phyloP scores from a whole-genome alignment of 2,113 vertebrate species.

The Nibea albiflora region DNA sequence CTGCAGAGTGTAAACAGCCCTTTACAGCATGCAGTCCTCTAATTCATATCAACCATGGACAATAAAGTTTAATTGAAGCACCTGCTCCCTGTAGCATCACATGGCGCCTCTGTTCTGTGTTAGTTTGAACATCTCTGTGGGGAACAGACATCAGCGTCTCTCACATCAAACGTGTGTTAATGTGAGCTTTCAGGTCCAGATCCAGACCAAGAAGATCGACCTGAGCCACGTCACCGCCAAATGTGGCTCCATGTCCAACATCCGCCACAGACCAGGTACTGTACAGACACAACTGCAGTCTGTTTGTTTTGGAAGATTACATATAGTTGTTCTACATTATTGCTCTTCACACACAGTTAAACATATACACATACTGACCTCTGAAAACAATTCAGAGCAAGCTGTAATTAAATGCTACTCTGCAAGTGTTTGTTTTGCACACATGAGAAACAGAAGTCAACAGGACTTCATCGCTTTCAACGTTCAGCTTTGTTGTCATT shows the following conservation, averaged over 20 bases:
- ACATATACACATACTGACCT: neutral
- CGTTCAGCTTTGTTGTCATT: too few species aligned
- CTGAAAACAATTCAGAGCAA: too few species aligned
- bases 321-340: neutral
- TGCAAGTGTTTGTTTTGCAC: neutral
- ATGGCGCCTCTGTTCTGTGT: slow-evolving; percentile 2
- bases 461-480: too few species aligned
- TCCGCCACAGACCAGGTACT: slow-evolving; percentile 91
- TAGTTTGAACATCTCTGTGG: slow-evolving; percentile 32
- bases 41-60: slow-evolving; percentile 41
- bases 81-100: slow-evolving; percentile 27
- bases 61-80: slow-evolving; percentile 56
- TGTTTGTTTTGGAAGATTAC: neutral
- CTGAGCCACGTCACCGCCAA: slow-evolving; percentile 94
- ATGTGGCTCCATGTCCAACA: slow-evolving; percentile 95
- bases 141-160: neutral
- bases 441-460: too few species aligned
- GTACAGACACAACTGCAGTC: neutral
- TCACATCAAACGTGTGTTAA: neutral
- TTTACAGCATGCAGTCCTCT: slow-evolving; percentile 33
- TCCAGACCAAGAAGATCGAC: slow-evolving; percentile 95
- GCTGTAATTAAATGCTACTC: too few species aligned
- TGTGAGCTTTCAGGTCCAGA: slow-evolving; percentile 86
- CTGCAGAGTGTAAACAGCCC: slow-evolving; percentile 3
- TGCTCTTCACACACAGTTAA: neutral